A percentile compares a stretch with the other conserved stretches of the same genome.
Evolutionary conservation across 2,797 vertebrate genomes (phyloP).

Genomic region (Lepilemur septentrionalis): DNA sequence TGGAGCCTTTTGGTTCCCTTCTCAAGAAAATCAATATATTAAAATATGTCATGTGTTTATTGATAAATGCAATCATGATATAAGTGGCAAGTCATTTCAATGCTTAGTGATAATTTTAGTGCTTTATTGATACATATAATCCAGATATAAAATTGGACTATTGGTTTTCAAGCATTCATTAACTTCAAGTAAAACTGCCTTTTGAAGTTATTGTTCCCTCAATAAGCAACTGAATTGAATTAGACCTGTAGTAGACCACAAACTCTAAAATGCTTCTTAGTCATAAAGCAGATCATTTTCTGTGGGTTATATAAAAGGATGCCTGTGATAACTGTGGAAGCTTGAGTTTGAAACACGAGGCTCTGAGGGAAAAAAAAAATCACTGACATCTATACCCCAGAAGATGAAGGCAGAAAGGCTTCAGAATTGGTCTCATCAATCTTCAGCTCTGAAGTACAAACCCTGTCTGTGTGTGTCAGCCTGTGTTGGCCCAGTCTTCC

Average conservation of each 20-base stretch:
- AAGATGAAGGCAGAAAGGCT: constrained; percentile 78
- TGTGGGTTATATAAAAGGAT: constrained; percentile 67
- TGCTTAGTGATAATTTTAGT: not conserved
- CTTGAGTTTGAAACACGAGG: constrained; percentile 73
- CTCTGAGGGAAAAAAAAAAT: constrained; percentile 54
- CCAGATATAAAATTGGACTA: constrained; percentile 12
- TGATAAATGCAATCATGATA: not conserved
- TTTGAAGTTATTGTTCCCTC: constrained; percentile 42
- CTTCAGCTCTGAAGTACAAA: constrained; percentile 66
- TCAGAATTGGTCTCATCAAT: constrained; percentile 80
- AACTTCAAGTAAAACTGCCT: constrained; percentile 51
- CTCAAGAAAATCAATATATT: not conserved
- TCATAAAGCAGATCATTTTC: constrained; percentile 71
- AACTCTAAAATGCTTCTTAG: constrained; percentile 66
- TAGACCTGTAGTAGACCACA: constrained; percentile 42
- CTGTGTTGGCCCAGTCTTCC: constrained; percentile 52
- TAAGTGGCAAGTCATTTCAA: not conserved
- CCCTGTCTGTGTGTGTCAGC: constrained; percentile 69
- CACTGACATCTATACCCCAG: constrained; percentile 66
- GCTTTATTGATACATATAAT: not conserved
- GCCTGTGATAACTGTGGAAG: constrained; percentile 68
- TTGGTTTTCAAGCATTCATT: constrained; percentile 23
- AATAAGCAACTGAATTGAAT: not conserved
- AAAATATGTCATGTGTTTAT: not conserved
- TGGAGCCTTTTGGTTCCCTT: not conserved